Evolutionary conservation across 2,888 invertebrate genomes (phyloP).

Genomic region (Xylota sylvarum): DNA sequence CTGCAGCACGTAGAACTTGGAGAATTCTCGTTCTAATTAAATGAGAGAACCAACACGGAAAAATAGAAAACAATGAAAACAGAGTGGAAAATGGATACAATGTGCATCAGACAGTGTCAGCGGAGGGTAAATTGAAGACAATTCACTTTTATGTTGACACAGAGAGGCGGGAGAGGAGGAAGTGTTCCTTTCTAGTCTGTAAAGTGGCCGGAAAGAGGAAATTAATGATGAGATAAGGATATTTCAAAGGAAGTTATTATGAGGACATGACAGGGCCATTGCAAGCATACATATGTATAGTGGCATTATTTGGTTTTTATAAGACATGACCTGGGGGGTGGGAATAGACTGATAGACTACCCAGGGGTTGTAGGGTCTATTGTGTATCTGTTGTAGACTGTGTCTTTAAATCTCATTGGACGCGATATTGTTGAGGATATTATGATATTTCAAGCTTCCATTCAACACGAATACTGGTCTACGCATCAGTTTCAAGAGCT

Average conservation of each 20-base stretch:
- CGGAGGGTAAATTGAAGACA: slow-evolving; percentile 61
- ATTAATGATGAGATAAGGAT: slow-evolving; percentile 68
- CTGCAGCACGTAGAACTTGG: slow-evolving; percentile 29
- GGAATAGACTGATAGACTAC: background rate
- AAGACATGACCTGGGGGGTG: background rate
- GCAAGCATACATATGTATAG: background rate
- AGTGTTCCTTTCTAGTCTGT: background rate
- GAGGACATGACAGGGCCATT: slow-evolving; percentile 27
- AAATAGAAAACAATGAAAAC: slow-evolving; percentile 40
- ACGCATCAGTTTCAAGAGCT: too few species aligned
- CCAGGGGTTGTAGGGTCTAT: too few species aligned
- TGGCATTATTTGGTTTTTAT: slow-evolving; percentile 2
- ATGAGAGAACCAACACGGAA: slow-evolving; percentile 33
- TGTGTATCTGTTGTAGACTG: too few species aligned
- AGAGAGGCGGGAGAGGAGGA: background rate
- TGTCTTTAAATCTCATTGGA: too few species aligned
- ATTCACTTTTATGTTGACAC: slow-evolving; percentile 42
- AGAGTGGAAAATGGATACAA: slow-evolving; percentile 54
- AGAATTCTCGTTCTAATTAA: slow-evolving; percentile 68
- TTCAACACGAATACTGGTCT: too few species aligned
- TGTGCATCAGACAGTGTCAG: slow-evolving; percentile 30
- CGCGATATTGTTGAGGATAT: too few species aligned
- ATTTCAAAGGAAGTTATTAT: slow-evolving; percentile 43
- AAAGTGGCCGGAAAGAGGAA: slow-evolving; percentile 63
- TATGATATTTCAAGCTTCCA: too few species aligned